Base-by-base conservation (phyloP, 2,113 vertebrate genomes). In the Shinisaurus crocodilurus region DNA sequence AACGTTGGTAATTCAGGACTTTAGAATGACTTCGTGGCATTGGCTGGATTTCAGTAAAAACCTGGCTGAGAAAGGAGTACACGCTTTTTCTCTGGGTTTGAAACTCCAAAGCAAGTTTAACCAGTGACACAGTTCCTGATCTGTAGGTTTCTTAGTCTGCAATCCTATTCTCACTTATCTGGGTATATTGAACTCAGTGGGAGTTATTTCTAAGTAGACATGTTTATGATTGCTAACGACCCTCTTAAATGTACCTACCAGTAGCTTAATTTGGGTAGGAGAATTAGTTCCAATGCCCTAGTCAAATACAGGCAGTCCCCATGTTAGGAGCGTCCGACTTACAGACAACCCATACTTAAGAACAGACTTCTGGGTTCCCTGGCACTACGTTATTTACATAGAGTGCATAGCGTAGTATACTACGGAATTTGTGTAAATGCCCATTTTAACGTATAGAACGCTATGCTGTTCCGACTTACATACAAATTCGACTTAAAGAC, bases 111-210 rank as follows among this genome's bases (percentile, higher is more conserved):
- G 54, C 23, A 72, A 60, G 75, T 63, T 81, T 75, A 45, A 89
- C 3, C 27, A 87, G 82, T 50, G 84, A 92, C 88, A 65, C 65
- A 80, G 27, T 87, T 93, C 86, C 82, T 72, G 81, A 2, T n/a
- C 27, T 23, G 1, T 43, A 54, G 86, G 29, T 8, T 88, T 32
- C 32, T 50, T 25, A 83, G 34, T 50, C n/a, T 32, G 37, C 8
- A 60, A 5, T 63, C 72, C 54, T 32, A 10, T n/a, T 25, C 29
- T 40, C 40, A 32, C 25, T 40, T 77, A 43, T 20, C 74, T 45
- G 60, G 15, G 70, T 32, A 29, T 86, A 75, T n/a, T 57, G 45
- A 25, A 37, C 63, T 67, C 82, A 85, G 3, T 1, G 76, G 45
- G 8, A 69, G 29, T 29, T 60, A 57, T 37, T 87, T 87, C 50